phyloP scores from a whole-genome alignment of 2,113 vertebrate species.

The Piprites chloris region DNA sequence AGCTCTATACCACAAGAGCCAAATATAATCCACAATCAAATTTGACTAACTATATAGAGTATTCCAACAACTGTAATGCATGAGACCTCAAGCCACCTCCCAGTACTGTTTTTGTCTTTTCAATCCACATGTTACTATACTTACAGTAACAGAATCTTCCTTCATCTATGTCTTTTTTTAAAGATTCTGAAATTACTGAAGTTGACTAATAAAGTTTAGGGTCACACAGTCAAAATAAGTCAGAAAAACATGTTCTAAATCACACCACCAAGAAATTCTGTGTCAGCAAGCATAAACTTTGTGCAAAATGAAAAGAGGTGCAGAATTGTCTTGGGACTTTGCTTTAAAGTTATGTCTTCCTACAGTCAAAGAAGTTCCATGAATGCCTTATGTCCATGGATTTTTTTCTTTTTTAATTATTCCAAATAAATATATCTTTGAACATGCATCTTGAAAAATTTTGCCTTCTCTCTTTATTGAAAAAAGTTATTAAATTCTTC shows the following conservation, averaged over 20 bases:
- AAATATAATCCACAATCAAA: neutral
- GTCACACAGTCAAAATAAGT: neutral
- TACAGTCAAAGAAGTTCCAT: neutral
- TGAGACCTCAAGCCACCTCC: neutral
- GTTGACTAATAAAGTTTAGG: neutral
- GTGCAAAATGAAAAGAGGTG: neutral
- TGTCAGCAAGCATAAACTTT: neutral
- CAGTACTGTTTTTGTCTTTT: neutral
- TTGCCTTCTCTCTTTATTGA: neutral
- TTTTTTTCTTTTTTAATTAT: neutral
- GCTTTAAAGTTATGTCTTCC: neutral
- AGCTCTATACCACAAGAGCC: neutral
- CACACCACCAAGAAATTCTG: neutral
- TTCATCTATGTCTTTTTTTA: neutral
- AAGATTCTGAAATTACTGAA: neutral
- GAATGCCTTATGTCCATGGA: neutral
- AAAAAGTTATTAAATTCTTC: neutral
- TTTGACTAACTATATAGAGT: neutral
- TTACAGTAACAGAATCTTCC: neutral
- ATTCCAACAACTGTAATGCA: neutral
- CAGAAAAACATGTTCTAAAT: neutral
- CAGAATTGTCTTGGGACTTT: neutral
- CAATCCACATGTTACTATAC: neutral
- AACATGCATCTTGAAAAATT: neutral
- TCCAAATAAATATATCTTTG: neutral